Conservation (phyloP, 2,888 invertebrate genomes). For the Zele albiditarsus region DNA sequence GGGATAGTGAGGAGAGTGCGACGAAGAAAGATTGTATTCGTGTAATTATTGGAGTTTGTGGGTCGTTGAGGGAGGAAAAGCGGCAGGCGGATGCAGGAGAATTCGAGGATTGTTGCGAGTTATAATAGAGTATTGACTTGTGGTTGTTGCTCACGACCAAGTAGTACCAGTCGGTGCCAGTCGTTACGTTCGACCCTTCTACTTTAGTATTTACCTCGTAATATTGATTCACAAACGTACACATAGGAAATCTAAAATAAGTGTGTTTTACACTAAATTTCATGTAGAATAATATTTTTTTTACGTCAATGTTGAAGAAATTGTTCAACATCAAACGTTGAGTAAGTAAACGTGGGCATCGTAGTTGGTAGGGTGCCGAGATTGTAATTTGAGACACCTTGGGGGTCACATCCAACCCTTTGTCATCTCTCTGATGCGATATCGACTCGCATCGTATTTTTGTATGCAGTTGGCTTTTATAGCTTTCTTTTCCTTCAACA, state of each 20-base stretch:
- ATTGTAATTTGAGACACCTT: too few relatives aligned
- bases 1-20: constrained; percentile 13
- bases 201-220: too few relatives aligned
- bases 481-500: neutral
- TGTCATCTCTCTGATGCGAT: neutral
- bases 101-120: constrained; percentile 20
- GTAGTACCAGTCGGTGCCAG: constrained; percentile 64
- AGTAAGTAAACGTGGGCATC: too few relatives aligned
- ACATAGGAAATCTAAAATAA: too few relatives aligned
- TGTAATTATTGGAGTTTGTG: constrained; percentile 32
- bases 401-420: too few relatives aligned
- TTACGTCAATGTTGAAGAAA: too few relatives aligned
- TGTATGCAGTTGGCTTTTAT: constrained; percentile 27
- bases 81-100: neutral
- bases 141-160: constrained; percentile 47
- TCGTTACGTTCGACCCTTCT: constrained; percentile 49
- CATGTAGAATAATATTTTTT: too few relatives aligned
- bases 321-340: too few relatives aligned
- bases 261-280: too few relatives aligned
- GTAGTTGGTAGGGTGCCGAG: too few relatives aligned
- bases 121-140: constrained; percentile 52
- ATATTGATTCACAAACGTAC: too few relatives aligned
- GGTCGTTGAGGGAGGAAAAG: constrained; percentile 1
- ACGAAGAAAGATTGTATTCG: neutral
- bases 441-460: neutral